These are phyloP conservation scores for Ceratothoa steindachneri DNA, from an alignment of 2,888 invertebrate genomes.

Conservation along the genomic window DNA sequence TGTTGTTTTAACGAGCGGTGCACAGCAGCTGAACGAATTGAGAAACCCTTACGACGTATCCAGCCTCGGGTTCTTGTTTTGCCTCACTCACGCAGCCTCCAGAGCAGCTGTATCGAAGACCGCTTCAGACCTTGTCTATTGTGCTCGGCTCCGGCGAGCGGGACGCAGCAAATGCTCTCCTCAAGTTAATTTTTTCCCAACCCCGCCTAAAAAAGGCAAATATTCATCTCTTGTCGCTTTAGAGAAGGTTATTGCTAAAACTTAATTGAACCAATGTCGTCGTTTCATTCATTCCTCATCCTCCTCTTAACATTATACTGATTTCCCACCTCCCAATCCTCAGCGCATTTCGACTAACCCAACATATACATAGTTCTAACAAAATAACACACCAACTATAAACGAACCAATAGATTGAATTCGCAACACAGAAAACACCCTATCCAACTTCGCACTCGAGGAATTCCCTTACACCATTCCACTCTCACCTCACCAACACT, in stretches of 20 bases:
- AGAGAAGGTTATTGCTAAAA: neutral
- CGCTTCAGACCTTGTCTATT: constrained; percentile 28
- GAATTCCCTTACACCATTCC: too few relatives aligned
- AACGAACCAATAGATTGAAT: too few relatives aligned
- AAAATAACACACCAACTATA: too few relatives aligned
- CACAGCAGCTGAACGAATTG: constrained; percentile 19
- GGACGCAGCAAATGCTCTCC: constrained; percentile 27
- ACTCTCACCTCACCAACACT: too few relatives aligned
- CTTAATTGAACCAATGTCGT: too few relatives aligned
- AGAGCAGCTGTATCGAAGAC: constrained; percentile 22
- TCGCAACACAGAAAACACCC: too few relatives aligned
- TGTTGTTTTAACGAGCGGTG: constrained; percentile 28
- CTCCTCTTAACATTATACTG: too few relatives aligned
- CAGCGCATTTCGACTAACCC: too few relatives aligned
- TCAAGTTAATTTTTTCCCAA: constrained; percentile 7
- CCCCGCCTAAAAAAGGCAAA: constrained; percentile 3
- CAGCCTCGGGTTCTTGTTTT: constrained; percentile 31
- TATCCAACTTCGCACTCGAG: too few relatives aligned
- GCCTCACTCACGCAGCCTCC: constrained; percentile 25
- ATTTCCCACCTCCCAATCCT: too few relatives aligned
- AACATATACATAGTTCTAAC: too few relatives aligned
- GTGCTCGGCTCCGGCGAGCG: constrained; percentile 21
- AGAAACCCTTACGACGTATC: constrained; percentile 38
- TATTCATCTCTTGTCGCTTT: neutral
- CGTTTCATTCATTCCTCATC: too few relatives aligned